Evolutionary conservation across 2,797 vertebrate genomes (phyloP).

Genomic region (Acrocephalus scirpaceus): DNA sequence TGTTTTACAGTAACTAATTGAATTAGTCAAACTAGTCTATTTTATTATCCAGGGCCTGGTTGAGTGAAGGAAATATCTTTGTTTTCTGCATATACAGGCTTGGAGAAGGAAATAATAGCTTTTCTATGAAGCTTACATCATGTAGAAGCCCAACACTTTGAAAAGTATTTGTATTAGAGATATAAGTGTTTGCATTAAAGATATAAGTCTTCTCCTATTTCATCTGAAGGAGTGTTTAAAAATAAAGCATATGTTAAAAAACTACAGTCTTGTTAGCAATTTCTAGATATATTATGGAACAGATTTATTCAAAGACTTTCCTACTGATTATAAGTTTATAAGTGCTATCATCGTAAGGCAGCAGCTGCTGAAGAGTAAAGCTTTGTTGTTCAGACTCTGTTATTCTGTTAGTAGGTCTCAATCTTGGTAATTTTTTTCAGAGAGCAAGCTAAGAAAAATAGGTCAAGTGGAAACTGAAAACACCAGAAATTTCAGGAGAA

Average conservation of each 20-base stretch:
- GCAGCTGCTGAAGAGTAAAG: not conserved
- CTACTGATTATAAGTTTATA: not conserved
- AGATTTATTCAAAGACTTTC: not conserved
- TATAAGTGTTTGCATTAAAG: not conserved
- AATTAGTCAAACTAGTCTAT: not conserved
- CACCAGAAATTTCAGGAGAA: slow-evolving; percentile 1
- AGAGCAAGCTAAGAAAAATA: slow-evolving; percentile 12
- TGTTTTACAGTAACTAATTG: not conserved
- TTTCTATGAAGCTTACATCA: not conserved
- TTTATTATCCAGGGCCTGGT: not conserved
- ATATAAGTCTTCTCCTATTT: not conserved
- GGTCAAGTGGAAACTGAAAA: slow-evolving; percentile 16
- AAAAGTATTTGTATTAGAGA: not conserved
- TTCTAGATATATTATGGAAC: not conserved
- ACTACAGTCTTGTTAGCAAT: not conserved
- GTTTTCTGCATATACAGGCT: not conserved
- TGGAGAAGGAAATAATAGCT: not conserved
- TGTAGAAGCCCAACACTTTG: not conserved
- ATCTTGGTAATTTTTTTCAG: not conserved
- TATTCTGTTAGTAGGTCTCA: not conserved
- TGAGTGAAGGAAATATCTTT: not conserved
- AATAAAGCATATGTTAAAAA: not conserved
- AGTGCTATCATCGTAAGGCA: not conserved
- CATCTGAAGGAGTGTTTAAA: not conserved
- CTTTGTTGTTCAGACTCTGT: not conserved